Conservation (phyloP, 2,797 vertebrate species). For the Agapornis canus region DNA sequence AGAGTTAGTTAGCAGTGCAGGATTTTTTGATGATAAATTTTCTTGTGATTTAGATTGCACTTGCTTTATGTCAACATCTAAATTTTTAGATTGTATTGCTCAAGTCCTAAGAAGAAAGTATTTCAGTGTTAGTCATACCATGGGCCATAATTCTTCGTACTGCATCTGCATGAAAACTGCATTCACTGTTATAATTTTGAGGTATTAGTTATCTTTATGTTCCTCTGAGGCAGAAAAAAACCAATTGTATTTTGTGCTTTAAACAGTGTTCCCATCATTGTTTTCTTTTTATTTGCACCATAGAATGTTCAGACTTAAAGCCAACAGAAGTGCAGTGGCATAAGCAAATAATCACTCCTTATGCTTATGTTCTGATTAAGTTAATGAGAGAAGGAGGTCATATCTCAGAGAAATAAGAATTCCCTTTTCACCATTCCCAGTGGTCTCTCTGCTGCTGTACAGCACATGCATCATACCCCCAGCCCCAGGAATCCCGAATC, state of each 20-base stretch:
- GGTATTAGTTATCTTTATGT: slow-evolving; percentile 18
- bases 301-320: background rate
- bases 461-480: background rate
- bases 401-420: background rate
- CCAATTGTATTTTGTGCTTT: slow-evolving; percentile 48
- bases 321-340: background rate
- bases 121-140: background rate
- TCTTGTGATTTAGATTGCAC: background rate
- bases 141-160: slow-evolving; percentile 6
- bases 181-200: slow-evolving; percentile 20
- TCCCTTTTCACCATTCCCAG: background rate
- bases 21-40: background rate
- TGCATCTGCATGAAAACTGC: slow-evolving; percentile 15
- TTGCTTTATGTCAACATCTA: background rate
- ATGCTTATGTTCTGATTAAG: background rate
- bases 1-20: background rate
- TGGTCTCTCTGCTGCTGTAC: background rate
- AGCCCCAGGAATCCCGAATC: background rate
- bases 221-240: slow-evolving; percentile 32
- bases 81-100: background rate
- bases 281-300: slow-evolving; percentile 21
- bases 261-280: background rate
- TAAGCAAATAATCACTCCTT: background rate
- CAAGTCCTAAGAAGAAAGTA: background rate
- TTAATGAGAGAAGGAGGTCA: background rate